Evolutionary conservation across 2,113 vertebrate genomes (phyloP).

Genomic region (Gadus chalcogrammus): DNA sequence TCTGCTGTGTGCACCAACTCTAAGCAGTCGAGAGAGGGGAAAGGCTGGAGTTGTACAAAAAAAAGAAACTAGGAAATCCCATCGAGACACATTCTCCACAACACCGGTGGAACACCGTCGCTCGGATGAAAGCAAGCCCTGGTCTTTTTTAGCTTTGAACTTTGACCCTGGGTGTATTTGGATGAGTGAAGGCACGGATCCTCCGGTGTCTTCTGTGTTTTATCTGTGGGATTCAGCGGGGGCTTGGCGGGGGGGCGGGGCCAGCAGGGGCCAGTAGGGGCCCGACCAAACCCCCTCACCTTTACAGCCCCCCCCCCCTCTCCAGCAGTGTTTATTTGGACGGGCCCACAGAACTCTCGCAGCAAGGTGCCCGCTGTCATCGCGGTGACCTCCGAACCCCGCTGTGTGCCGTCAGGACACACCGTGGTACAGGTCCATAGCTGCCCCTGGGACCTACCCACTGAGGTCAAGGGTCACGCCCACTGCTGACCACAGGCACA

Average conservation of each 20-base stretch:
- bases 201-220: conserved; percentile 49
- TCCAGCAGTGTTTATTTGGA: conserved; percentile 69
- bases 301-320: conserved; percentile 1
- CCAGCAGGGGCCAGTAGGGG: conserved; percentile 29
- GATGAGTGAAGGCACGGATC: conserved; percentile 57
- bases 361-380: conserved; percentile 78
- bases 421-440: conserved; percentile 43
- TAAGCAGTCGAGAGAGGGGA: conserved; percentile 70
- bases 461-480: conserved; percentile 58
- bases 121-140: conserved; percentile 64
- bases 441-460: conserved; percentile 54
- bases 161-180: conserved; percentile 68
- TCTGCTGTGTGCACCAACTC: conserved; percentile 22
- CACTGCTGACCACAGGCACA: conserved; percentile 51
- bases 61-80: conserved; percentile 65
- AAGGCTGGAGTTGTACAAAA: conserved; percentile 56
- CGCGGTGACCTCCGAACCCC: conserved; percentile 67
- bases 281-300: conserved; percentile 23
- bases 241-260: conserved; percentile 38
- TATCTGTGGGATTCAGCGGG: conserved; percentile 51
- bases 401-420: conserved; percentile 51
- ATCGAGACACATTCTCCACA: conserved; percentile 59
- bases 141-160: conserved; percentile 55
- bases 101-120: conserved; percentile 41
- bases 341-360: conserved; percentile 63